phyloP scores from a whole-genome alignment of 2,888 invertebrate genomes.

The Synergus itoensis region DNA sequence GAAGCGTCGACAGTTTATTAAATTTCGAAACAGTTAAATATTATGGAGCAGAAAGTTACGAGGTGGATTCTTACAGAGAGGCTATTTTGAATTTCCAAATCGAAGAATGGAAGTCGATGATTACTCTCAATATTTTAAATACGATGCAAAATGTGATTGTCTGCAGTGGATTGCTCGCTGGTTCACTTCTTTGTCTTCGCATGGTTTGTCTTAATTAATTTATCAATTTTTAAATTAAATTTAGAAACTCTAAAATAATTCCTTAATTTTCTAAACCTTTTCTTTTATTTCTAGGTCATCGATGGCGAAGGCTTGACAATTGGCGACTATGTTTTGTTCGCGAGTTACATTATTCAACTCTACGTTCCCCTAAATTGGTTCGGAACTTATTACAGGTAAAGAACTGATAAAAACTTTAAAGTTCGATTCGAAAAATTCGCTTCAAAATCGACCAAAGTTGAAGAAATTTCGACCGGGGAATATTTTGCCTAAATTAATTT shows the following conservation, averaged over 20 bases:
- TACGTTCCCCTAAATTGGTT: conserved; percentile 99
- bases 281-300: conserved; percentile 76
- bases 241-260: too few species aligned
- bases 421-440: too few species aligned
- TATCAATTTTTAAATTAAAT: neutral
- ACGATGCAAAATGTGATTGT: conserved; percentile 95
- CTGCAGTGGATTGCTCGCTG: conserved; percentile 90
- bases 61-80: conserved; percentile 90
- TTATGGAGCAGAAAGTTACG: conserved; percentile 96
- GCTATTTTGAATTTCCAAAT: conserved; percentile 93
- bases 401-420: neutral
- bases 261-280: conserved; percentile 14
- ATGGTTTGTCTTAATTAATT: conserved; percentile 81
- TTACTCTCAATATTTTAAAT: conserved; percentile 94
- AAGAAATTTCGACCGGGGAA: too few species aligned
- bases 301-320: conserved; percentile 86
- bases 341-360: conserved; percentile 95
- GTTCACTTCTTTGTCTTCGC: conserved; percentile 93
- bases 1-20: conserved; percentile 96
- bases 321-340: conserved; percentile 97
- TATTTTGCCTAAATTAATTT: neutral
- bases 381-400: conserved; percentile 96
- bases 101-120: conserved; percentile 93
- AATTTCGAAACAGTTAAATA: conserved; percentile 99
- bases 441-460: too few species aligned